Evolutionary conservation across 1,140 invertebrate species (phyloP).

Genomic region (Calliphora vicina): DNA sequence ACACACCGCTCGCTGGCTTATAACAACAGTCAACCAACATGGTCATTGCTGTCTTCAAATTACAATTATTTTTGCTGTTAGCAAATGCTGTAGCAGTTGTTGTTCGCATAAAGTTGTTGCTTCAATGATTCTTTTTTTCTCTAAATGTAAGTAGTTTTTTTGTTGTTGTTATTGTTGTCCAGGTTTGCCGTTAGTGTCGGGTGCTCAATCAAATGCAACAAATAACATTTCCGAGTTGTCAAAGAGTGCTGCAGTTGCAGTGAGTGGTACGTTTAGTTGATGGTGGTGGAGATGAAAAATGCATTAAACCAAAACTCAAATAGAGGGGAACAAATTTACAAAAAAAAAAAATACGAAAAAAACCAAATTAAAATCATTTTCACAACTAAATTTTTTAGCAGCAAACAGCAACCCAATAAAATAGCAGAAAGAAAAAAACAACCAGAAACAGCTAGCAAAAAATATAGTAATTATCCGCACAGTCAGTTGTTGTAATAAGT

Average conservation of each 20-base stretch:
- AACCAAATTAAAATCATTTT: not conserved
- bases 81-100: not conserved
- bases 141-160: too few relatives aligned
- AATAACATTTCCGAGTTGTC: slow-evolving; percentile 31
- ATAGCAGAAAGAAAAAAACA: not conserved
- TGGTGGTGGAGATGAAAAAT: not conserved
- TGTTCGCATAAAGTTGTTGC: slow-evolving; percentile 13
- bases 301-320: too few relatives aligned
- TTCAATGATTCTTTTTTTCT: not conserved
- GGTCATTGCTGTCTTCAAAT: slow-evolving; percentile 34
- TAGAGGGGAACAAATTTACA: too few relatives aligned
- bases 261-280: not conserved
- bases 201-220: slow-evolving; percentile 33
- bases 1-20: not conserved
- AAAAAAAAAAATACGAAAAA: not conserved
- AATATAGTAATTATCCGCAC: slow-evolving; percentile 21
- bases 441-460: not conserved
- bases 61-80: slow-evolving; percentile 13
- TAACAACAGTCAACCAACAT: slow-evolving; percentile 20
- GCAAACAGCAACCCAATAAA: not conserved
- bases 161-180: too few relatives aligned
- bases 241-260: not conserved
- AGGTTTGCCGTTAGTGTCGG: slow-evolving; percentile 16
- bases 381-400: slow-evolving; percentile 6
- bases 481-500: slow-evolving; percentile 29